A percentile compares a stretch with the other conserved stretches of the same genome.
Evolutionary conservation across 2,797 vertebrate species (phyloP).

Genomic region (Aldrovandia affinis): DNA sequence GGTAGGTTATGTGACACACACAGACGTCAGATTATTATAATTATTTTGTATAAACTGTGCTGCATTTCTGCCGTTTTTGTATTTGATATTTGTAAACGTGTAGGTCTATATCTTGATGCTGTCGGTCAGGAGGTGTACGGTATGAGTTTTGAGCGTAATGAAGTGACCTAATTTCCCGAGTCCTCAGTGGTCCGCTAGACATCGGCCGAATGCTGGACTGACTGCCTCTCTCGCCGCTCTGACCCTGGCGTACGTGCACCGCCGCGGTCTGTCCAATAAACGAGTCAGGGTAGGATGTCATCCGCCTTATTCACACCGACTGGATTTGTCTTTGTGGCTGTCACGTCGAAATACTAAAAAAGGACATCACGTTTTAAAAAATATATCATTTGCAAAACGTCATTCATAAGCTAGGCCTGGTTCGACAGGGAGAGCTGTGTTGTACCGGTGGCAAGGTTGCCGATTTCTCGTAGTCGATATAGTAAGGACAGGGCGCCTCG

Average conservation of each 20-base stretch:
- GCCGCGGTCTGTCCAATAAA: conserved; percentile 42
- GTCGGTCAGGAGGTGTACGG: background rate
- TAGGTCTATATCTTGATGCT: background rate
- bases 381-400: background rate
- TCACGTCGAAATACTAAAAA: background rate
- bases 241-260: conserved; percentile 48
- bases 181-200: conserved; percentile 52
- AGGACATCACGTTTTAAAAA: background rate
- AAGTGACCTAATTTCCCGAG: conserved; percentile 67
- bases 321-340: conserved; percentile 16
- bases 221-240: conserved; percentile 17
- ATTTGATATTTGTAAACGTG: conserved; percentile 14
- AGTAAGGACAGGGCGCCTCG: background rate
- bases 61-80: background rate
- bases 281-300: conserved; percentile 36
- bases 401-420: background rate
- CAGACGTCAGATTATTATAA: conserved; percentile 36
- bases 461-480: conserved; percentile 43
- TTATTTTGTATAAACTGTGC: background rate
- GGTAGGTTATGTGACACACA: conserved; percentile 21
- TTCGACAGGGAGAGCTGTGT: background rate
- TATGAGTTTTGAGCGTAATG: conserved; percentile 41
- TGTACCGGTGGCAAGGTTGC: background rate
- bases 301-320: conserved; percentile 4
- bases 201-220: conserved; percentile 39